Percentiles rank a stretch among this genome's conserved stretches.
Conservation (phyloP, 2,113 vertebrate species). For the Corydoras sp. region DNA sequence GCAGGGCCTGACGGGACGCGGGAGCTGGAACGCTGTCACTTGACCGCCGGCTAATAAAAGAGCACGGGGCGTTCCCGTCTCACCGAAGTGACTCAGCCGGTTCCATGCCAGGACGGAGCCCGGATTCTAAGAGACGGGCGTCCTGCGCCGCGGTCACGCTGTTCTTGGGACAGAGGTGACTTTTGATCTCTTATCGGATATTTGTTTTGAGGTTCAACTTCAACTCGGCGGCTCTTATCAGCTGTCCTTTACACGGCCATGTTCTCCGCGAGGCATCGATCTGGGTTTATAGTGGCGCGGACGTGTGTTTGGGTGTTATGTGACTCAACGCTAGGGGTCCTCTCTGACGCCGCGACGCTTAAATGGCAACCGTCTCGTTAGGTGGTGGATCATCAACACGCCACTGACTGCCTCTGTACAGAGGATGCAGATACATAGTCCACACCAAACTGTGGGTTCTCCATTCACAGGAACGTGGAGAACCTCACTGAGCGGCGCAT, state of each 20-base stretch:
- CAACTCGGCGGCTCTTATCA: not conserved
- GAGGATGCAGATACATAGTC: too few species aligned
- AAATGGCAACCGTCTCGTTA: too few species aligned
- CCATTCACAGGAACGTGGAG: too few species aligned
- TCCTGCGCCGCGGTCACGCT: slow-evolving; percentile 1
- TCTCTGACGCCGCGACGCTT: too few species aligned
- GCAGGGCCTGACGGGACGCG: slow-evolving; percentile 47
- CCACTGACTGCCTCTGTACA: too few species aligned
- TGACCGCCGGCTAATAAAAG: slow-evolving; percentile 63
- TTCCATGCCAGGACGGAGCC: not conserved
- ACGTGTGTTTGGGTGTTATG: too few species aligned
- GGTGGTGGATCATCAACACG: too few species aligned
- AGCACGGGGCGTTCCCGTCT: slow-evolving; percentile 47
- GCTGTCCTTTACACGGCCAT: not conserved
- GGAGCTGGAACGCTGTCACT: slow-evolving; percentile 57
- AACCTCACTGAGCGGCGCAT: too few species aligned
- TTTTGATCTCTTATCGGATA: slow-evolving; percentile 17
- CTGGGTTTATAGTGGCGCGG: too few species aligned
- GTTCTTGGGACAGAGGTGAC: slow-evolving; percentile 30
- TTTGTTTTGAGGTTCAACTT: slow-evolving; percentile 8
- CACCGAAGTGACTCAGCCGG: slow-evolving; percentile 39
- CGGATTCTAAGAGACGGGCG: not conserved
- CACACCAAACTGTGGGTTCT: too few species aligned
- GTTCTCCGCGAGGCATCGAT: not conserved
- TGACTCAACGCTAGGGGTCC: too few species aligned